A percentile compares a stretch with the other conserved stretches of the same genome.
phyloP scores from a whole-genome alignment of 2,888 invertebrate genomes.

The Crematogaster levior region DNA sequence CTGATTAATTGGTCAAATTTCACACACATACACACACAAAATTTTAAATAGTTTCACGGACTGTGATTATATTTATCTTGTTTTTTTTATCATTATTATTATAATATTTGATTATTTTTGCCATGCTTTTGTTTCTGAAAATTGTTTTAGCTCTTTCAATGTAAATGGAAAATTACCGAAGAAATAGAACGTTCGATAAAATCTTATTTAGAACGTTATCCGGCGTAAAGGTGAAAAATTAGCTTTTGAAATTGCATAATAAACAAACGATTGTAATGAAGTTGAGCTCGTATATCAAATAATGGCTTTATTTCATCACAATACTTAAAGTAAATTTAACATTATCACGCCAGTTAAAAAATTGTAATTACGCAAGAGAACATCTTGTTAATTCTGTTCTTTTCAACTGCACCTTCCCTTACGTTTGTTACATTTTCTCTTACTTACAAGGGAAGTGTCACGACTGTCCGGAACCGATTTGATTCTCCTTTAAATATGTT shows the following conservation, averaged over 20 bases:
- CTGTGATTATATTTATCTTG: not conserved
- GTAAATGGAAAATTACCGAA: not conserved
- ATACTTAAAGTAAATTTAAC: not conserved
- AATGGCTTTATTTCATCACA: conserved; percentile 17
- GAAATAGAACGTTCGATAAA: not conserved
- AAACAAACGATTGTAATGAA: not conserved
- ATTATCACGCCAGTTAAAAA: not conserved
- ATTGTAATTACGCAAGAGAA: conserved; percentile 22
- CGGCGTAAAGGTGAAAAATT: not conserved
- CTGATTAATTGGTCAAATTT: no score
- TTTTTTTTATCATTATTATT: no score
- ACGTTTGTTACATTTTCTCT: conserved; percentile 1
- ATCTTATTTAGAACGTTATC: not conserved
- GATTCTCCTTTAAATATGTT: no score
- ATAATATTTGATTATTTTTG: no score
- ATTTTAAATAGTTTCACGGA: no score
- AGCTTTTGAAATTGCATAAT: conserved; percentile 2
- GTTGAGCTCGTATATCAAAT: not conserved
- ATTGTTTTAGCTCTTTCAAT: not conserved
- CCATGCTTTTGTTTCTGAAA: not conserved
- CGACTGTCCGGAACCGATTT: no score
- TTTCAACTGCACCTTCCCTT: not conserved
- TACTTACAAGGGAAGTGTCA: no score
- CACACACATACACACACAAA: no score
- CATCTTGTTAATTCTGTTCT: conserved; percentile 12